phyloP scores from a whole-genome alignment of 2,113 vertebrate genomes.

The Furnarius figulus region DNA sequence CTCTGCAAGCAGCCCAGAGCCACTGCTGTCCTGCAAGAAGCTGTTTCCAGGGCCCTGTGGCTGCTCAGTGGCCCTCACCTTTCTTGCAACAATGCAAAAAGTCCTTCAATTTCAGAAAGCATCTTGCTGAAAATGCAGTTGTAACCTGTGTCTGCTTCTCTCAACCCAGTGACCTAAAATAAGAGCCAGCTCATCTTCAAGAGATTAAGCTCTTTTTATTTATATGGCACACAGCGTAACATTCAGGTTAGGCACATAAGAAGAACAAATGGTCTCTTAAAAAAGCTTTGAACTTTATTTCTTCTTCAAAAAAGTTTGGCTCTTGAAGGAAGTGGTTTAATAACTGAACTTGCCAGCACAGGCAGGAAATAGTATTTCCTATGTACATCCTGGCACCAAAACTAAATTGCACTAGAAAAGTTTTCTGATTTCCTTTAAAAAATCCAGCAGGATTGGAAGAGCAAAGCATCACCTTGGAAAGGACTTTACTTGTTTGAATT shows the following conservation, averaged over 20 bases:
- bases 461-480: neutral
- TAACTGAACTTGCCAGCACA: constrained; percentile 50
- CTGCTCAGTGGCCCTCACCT: neutral
- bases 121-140: neutral
- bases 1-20: neutral
- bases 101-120: neutral
- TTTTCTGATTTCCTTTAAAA: constrained; percentile 42
- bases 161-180: neutral
- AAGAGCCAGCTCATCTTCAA: constrained; percentile 22
- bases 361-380: constrained; percentile 65
- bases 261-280: constrained; percentile 64
- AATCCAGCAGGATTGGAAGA: neutral
- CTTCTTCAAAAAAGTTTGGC: constrained; percentile 59
- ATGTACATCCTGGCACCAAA: constrained; percentile 47
- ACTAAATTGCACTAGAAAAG: constrained; percentile 9
- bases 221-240: neutral
- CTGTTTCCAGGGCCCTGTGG: neutral
- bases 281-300: constrained; percentile 71
- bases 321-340: constrained; percentile 63
- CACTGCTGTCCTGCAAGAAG: neutral
- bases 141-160: neutral
- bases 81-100: neutral
- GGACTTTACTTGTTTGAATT: neutral
- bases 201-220: constrained; percentile 20
- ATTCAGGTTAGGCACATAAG: constrained; percentile 47